Evolutionary conservation across 2,888 invertebrate species (phyloP), one percentile per base, ranked within the genome.

Genomic region (Aphidius colemani): DNA sequence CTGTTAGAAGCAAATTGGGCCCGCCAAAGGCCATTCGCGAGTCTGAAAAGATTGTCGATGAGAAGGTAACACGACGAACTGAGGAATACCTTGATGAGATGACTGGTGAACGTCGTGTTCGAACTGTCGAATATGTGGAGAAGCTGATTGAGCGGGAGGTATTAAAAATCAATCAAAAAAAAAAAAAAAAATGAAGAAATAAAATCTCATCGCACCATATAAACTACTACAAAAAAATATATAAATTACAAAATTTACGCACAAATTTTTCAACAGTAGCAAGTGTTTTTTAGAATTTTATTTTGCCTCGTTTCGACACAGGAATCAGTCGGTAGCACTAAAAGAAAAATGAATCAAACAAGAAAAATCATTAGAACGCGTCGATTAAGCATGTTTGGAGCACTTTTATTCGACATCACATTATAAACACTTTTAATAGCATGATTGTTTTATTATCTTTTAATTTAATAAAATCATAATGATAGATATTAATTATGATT

Each of bases 91-190:
- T 92, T 77, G 94, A 94, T 85, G 94, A 94, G 76, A 85, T 88
- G 75, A 93, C 93, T 75, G 94, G 94, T 78, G 91, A 92, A 84
- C 89, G 89, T 83, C 90, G 90, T 85, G 90, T 95, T 82, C 89
- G 94, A 85, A 95, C 95, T 77, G 90, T 95, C 85, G 94, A 95
- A 88, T 94, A 94, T 87, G 92, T 94, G 85, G 95, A 95, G 88
- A 95, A 94, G 88, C 90, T 94, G 85, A 94, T 95, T 86, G 95
- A 95, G 86, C 94, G 92, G 88, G 95, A 95, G 95, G 95, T 95
- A 94, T 74, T 75, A 74, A 55, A 61, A 66, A 58, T 30, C 30
- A 62, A 59, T 48, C 53, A 61, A 48, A 66, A 53, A 65, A 41
- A 49, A 59, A 50, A n/a, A 48, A 13, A 58, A 57, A 56, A 11